Base-by-base conservation (phyloP, 2,888 invertebrate genomes). In the Gymnocheta viridis region DNA sequence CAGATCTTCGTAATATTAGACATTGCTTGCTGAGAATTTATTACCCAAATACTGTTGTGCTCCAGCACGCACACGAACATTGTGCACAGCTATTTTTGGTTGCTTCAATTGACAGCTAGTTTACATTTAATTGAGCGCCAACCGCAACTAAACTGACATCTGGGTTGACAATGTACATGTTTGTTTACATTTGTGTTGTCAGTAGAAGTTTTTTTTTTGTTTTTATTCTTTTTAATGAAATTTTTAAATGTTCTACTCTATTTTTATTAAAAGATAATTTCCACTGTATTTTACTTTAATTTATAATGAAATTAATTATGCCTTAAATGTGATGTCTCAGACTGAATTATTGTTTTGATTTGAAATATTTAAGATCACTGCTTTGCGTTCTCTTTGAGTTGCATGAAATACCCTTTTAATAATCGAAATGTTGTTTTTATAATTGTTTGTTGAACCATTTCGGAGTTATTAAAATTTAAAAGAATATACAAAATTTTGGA, bases 81-180 rank as follows among this genome's bases (percentile, higher is more conserved):
- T 29, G 82, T 2, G 1, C n/a, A 19, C 17, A 74, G 32, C 60
- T 69, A 54, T 73, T 72, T 70, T 69, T 60, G 62, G 44, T 47
- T 73, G 44, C 76, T 51, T 4, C 58, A 82, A 86, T 82, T 83
- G 78, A 82, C 82, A 82, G 84, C 74, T 74, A 70, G 85, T 81
- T 78, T 82, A 84, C 78, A 78, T 79, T 62, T 82, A 82, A 82
- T 85, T 81, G 81, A 84, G 84, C 84, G 84, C 84, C 76, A 77
- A 77, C 82, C 82, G 64, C 85, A 77, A 69, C 82, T 73, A 60
- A 62, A 83, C 85, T 83, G 85, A 86, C 85, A 87, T 82, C 77
- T 84, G 85, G 82, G 86, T 86, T 86, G 86, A 86, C 86, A 86
- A 86, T 85, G 74, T 60, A 85, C 76, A 79, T 82, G 85, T 86